These are phyloP conservation scores for Sussaba pulchella DNA, from an alignment of 2,888 invertebrate genomes.

Conservation along the genomic window DNA sequence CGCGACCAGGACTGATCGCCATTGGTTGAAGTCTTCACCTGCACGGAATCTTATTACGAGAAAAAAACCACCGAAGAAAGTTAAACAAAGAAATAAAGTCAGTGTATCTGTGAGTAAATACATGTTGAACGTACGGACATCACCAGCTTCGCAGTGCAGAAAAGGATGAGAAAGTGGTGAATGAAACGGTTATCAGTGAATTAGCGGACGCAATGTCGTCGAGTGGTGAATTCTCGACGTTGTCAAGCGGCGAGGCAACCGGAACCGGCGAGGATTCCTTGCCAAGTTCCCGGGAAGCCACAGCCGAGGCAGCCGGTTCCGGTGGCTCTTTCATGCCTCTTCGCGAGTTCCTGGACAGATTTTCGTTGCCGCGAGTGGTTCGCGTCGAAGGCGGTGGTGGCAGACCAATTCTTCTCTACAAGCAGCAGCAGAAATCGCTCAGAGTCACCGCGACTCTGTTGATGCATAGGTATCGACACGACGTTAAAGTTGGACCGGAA, in stretches of 20 bases:
- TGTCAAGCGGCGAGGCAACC: conserved; percentile 82
- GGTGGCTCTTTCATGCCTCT: conserved; percentile 80
- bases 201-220: conserved; percentile 77
- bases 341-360: conserved; percentile 83
- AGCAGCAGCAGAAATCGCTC: conserved; percentile 82
- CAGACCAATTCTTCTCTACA: conserved; percentile 83
- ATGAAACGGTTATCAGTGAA: conserved; percentile 51
- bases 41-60: background rate
- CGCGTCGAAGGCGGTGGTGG: conserved; percentile 83
- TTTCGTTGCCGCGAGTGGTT: conserved; percentile 83
- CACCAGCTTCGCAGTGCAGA: conserved; percentile 20
- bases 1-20: conserved; percentile 5
- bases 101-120: conserved; percentile 41
- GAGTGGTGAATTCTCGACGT: conserved; percentile 82
- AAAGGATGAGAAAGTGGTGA: conserved; percentile 32
- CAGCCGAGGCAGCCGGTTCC: conserved; percentile 79
- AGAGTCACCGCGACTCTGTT: conserved; percentile 83
- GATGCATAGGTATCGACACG: conserved; percentile 85
- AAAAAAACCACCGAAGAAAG: background rate
- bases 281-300: conserved; percentile 82
- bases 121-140: conserved; percentile 38
- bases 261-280: conserved; percentile 81
- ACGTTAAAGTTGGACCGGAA: conserved; percentile 85
- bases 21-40: background rate
- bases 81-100: conserved; percentile 20